Evolutionary conservation across 2,797 vertebrate genomes (phyloP).

Genomic region (Arctocebus calabarensis): DNA sequence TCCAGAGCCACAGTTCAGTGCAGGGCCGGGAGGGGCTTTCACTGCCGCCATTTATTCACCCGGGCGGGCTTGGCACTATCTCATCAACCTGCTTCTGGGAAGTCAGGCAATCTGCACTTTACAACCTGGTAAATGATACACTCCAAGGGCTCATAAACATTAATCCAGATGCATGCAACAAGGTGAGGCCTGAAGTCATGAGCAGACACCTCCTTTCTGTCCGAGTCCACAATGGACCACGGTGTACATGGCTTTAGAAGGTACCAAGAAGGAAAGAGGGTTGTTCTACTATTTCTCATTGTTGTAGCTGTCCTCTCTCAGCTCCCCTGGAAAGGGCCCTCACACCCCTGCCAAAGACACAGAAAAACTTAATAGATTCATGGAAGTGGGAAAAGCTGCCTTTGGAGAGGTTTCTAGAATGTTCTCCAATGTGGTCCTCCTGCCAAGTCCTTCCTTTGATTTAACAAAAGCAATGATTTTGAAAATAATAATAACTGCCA

Average conservation of each 20-base stretch:
- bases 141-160: conserved; percentile 60
- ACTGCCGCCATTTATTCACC: conserved; percentile 35
- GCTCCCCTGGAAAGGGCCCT: not conserved
- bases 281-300: not conserved
- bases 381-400: not conserved
- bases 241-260: not conserved
- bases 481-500: conserved; percentile 24
- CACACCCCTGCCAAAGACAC: not conserved
- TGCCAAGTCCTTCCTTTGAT: not conserved
- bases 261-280: not conserved
- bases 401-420: conserved; percentile 46
- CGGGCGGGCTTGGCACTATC: not conserved
- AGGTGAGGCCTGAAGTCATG: not conserved
- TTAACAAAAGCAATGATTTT: conserved; percentile 21
- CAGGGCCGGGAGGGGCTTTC: not conserved
- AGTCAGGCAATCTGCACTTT: conserved; percentile 62
- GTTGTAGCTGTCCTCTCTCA: not conserved
- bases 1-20: not conserved
- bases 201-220: not conserved
- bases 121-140: conserved; percentile 61
- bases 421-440: not conserved
- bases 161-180: not conserved
- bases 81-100: conserved; percentile 47
- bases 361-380: not conserved
- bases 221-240: not conserved